These are phyloP conservation scores for Dicrostonyx torquatus DNA, from an alignment of 2,797 vertebrate species.

Conservation along the genomic window DNA sequence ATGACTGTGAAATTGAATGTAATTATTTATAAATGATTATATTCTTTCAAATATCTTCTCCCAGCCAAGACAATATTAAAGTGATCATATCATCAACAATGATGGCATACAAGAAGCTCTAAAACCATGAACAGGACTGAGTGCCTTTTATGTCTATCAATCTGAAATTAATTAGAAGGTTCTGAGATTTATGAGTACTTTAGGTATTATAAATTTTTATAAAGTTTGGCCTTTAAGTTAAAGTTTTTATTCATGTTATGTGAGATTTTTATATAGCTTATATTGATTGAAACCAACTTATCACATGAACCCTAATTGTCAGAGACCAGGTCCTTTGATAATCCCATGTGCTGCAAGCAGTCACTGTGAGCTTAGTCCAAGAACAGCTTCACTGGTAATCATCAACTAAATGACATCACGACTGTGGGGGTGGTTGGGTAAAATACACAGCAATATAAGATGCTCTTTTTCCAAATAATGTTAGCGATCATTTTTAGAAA, in stretches of 20 bases:
- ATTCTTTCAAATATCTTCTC: constrained; percentile 32
- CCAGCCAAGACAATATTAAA: constrained; percentile 67
- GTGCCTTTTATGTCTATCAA: constrained; percentile 78
- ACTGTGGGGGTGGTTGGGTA: background rate
- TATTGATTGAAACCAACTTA: constrained; percentile 48
- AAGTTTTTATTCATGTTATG: constrained; percentile 68
- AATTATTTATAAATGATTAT: constrained; percentile 70
- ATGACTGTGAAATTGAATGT: background rate
- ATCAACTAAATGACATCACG: background rate
- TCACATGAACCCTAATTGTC: background rate
- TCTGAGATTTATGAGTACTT: constrained; percentile 81
- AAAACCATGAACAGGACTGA: constrained; percentile 56
- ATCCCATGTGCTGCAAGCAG: background rate
- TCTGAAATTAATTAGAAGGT: constrained; percentile 72
- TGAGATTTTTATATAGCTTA: constrained; percentile 29
- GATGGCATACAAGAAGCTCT: constrained; percentile 50
- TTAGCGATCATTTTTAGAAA: background rate
- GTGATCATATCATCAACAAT: constrained; percentile 51
- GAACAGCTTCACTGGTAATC: background rate
- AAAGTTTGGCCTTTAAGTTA: constrained; percentile 77
- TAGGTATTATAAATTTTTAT: constrained; percentile 81
- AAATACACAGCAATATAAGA: background rate
- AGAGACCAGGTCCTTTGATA: background rate
- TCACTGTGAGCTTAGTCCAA: background rate
- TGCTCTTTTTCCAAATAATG: background rate